These are phyloP conservation scores for Microtus oregoni DNA, from an alignment of 2,113 vertebrate species.

Conservation along the genomic window DNA sequence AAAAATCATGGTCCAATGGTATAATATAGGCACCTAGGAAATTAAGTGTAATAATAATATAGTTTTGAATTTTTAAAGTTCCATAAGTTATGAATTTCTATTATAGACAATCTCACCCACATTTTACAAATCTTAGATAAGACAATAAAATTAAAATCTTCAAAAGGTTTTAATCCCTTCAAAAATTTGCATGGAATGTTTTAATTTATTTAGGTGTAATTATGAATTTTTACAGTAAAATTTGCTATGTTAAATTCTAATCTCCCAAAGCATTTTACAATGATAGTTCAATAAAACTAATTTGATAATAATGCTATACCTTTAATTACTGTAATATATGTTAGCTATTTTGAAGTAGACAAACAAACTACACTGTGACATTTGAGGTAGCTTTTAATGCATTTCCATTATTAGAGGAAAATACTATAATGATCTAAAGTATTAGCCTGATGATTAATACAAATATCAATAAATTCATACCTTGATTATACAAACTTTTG, in stretches of 20 bases:
- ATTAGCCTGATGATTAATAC: not conserved
- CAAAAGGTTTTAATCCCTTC: slow-evolving; percentile 18
- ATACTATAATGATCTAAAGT: not conserved
- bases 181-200: slow-evolving; percentile 21
- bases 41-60: slow-evolving; percentile 41
- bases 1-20: not conserved
- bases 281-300: not conserved
- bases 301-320: not conserved
- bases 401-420: slow-evolving; percentile 44
- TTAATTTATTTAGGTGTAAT: not conserved
- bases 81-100: slow-evolving; percentile 42
- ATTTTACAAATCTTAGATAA: slow-evolving; percentile 47
- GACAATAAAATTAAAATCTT: not conserved
- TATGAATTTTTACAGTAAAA: not conserved
- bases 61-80: slow-evolving; percentile 45
- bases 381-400: not conserved
- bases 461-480: not conserved
- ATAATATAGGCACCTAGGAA: slow-evolving; percentile 1
- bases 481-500: not conserved
- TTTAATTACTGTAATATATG: not conserved
- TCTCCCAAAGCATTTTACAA: not conserved
- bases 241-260: slow-evolving; percentile 2
- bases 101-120: not conserved
- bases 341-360: not conserved
- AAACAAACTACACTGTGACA: slow-evolving; percentile 38